These are phyloP conservation scores for Geococcyx californianus DNA, from an alignment of 2,113 vertebrate species.

Conservation along the genomic window DNA sequence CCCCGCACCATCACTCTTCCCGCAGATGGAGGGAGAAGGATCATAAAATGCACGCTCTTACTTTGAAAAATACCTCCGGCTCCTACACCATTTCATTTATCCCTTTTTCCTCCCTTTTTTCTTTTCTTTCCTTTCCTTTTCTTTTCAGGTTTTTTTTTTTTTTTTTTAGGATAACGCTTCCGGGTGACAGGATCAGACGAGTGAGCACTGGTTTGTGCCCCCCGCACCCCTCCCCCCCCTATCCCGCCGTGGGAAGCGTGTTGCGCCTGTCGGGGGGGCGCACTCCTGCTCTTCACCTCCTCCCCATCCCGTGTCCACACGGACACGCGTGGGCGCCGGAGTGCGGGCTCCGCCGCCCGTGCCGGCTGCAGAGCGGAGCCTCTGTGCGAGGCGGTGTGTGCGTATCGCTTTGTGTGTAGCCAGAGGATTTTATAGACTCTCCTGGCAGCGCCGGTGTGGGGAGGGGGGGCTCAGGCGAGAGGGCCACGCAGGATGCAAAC, in stretches of 20 bases:
- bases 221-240: neutral
- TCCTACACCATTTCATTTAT: slow-evolving; percentile 40
- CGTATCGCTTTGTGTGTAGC: neutral
- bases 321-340: neutral
- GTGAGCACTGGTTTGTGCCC: neutral
- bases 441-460: neutral
- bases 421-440: neutral
- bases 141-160: too few species aligned
- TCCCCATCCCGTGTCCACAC: neutral
- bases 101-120: fast-evolving
- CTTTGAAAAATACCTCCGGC: slow-evolving; percentile 53
- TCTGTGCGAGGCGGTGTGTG: neutral
- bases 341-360: neutral
- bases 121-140: too few species aligned
- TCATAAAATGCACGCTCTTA: slow-evolving; percentile 62
- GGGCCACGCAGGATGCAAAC: neutral
- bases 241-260: too few species aligned
- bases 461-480: neutral
- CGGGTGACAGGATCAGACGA: slow-evolving; percentile 50
- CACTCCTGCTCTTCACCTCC: neutral
- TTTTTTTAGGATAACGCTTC: slow-evolving; percentile 55
- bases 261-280: too few species aligned
- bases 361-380: neutral
- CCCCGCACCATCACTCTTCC: slow-evolving; percentile 57
- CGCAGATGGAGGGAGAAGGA: slow-evolving; percentile 50